phyloP scores from a whole-genome alignment of 2,888 invertebrate species.

The Himalopsyche tibetana region DNA sequence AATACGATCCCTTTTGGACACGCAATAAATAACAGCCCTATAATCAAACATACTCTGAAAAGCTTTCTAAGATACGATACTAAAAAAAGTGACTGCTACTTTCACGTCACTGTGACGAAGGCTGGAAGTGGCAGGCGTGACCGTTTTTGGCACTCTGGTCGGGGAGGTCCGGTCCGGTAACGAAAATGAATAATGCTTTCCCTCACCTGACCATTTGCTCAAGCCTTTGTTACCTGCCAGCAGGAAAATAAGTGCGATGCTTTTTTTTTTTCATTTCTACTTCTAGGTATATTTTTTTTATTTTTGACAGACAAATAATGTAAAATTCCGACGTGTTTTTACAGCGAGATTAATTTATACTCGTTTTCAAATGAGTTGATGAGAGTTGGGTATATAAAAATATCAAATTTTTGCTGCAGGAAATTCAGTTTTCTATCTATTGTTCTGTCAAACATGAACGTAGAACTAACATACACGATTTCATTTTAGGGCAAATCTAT shows the following conservation, averaged over 20 bases:
- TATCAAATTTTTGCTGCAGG: background rate
- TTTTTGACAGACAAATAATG: slow-evolving; percentile 18
- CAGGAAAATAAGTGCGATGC: background rate
- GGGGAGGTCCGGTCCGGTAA: background rate
- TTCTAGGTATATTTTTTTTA: background rate
- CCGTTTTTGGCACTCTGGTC: background rate
- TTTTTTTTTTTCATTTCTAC: background rate
- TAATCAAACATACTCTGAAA: slow-evolving; percentile 12
- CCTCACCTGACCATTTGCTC: background rate
- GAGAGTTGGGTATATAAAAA: background rate
- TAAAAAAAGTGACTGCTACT: background rate
- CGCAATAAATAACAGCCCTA: background rate
- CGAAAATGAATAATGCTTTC: slow-evolving; percentile 4
- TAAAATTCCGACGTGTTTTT: background rate
- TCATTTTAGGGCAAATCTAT: background rate
- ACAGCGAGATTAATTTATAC: background rate
- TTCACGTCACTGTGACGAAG: slow-evolving; percentile 24
- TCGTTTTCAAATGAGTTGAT: background rate
- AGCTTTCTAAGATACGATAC: slow-evolving; percentile 7
- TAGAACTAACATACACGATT: background rate
- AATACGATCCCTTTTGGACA: background rate
- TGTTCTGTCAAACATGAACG: background rate
- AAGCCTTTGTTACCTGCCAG: background rate
- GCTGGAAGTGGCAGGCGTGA: background rate
- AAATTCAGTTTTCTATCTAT: background rate